Conservation (phyloP, 2,797 vertebrate genomes). For the Mergus octosetaceus region DNA sequence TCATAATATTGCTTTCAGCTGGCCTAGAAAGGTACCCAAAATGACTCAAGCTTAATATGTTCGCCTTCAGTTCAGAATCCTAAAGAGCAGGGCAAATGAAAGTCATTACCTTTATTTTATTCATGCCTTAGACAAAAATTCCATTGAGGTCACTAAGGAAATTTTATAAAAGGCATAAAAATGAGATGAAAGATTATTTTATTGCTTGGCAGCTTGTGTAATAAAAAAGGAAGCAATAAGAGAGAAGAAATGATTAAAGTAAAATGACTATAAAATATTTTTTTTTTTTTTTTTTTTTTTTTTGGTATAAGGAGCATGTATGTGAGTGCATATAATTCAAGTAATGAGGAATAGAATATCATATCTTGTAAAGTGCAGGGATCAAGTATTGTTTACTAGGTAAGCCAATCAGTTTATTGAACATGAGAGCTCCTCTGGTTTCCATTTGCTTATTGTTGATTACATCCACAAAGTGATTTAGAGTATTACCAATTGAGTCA, state of each 20-base stretch:
- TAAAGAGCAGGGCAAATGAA: not conserved
- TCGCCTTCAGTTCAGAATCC: not conserved
- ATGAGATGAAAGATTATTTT: slow-evolving; percentile 29
- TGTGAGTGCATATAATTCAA: slow-evolving; percentile 11
- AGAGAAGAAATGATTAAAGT: slow-evolving; percentile 36
- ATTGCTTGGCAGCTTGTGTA: slow-evolving; percentile 17
- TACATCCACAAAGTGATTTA: not conserved
- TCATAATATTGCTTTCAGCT: not conserved
- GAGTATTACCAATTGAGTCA: not conserved
- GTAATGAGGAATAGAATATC: slow-evolving; percentile 31
- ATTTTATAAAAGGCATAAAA: slow-evolving; percentile 53
- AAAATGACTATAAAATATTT: not conserved
- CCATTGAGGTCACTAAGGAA: not conserved
- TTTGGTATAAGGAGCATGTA: not conserved
- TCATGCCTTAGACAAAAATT: not conserved
- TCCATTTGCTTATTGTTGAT: not conserved
- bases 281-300: not conserved
- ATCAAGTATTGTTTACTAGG: slow-evolving; percentile 10
- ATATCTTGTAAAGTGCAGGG: slow-evolving; percentile 21
- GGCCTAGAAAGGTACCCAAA: not conserved
- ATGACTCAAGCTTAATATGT: not conserved
- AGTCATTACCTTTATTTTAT: not conserved
- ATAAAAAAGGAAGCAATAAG: slow-evolving; percentile 18
- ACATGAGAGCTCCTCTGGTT: not conserved
- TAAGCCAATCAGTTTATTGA: not conserved